Evolutionary conservation across 2,113 vertebrate genomes (phyloP).

Genomic region (Hydropotes inermis): DNA sequence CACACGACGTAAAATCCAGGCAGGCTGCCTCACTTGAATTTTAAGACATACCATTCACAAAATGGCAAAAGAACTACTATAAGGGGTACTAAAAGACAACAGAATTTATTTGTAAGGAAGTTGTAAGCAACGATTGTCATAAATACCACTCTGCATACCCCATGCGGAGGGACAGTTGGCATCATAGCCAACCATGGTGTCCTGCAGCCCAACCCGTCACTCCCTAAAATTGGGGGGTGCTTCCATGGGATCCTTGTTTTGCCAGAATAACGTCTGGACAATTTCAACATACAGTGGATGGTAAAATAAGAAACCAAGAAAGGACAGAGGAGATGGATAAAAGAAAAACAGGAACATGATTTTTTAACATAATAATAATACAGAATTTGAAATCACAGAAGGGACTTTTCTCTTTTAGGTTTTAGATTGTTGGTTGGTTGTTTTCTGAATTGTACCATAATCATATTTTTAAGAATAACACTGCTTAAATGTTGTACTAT

Average conservation of each 20-base stretch:
- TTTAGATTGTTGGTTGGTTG: background rate
- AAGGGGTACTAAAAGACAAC: background rate
- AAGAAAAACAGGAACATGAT: background rate
- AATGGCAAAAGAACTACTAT: background rate
- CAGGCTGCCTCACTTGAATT: background rate
- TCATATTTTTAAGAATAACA: background rate
- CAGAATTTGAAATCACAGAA: background rate
- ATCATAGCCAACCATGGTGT: too few species aligned
- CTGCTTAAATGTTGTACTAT: background rate
- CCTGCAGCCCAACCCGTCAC: background rate
- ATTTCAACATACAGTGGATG: background rate
- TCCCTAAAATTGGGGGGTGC: background rate
- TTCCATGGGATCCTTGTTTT: background rate
- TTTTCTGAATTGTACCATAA: background rate
- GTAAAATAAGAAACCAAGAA: background rate
- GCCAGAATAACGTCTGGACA: background rate
- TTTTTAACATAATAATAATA: background rate
- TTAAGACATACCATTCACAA: background rate
- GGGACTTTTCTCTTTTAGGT: background rate
- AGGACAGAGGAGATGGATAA: background rate
- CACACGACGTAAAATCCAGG: background rate
- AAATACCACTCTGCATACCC: background rate
- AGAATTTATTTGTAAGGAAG: background rate
- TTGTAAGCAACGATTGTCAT: background rate
- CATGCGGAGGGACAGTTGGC: fast-evolving